Conservation (phyloP, 2,113 vertebrate species). For the Calyptomena viridis region DNA sequence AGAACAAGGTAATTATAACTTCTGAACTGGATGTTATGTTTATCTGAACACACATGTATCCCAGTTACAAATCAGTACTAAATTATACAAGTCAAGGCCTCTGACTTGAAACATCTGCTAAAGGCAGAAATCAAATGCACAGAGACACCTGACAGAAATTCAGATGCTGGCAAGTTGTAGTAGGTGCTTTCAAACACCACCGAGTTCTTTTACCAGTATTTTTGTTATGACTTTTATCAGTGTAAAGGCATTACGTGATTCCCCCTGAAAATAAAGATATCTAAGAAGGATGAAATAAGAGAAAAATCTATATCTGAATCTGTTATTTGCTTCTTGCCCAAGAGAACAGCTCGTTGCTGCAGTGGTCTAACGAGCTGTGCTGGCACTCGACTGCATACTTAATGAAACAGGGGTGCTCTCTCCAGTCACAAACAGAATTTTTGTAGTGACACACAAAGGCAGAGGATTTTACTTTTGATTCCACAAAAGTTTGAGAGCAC, state of each 20-base stretch:
- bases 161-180: not conserved
- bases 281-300: slow-evolving; percentile 2
- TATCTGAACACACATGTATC: not conserved
- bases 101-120: not conserved
- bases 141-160: not conserved
- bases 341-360: not conserved
- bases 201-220: not conserved
- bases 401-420: not conserved
- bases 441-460: not conserved
- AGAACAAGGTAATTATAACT: not conserved
- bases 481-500: not conserved
- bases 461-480: not conserved
- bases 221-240: not conserved
- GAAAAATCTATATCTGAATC: slow-evolving; percentile 16
- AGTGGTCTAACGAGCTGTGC: not conserved
- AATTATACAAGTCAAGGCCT: not conserved
- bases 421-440: not conserved
- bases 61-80: not conserved
- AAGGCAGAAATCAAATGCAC: not conserved
- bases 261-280: not conserved
- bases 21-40: not conserved
- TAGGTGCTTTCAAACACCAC: not conserved
- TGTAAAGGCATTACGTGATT: not conserved
- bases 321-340: not conserved
- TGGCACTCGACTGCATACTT: not conserved